These are phyloP conservation scores for Pipistrellus kuhlii DNA, from an alignment of 2,797 vertebrate genomes.

Conservation along the genomic window DNA sequence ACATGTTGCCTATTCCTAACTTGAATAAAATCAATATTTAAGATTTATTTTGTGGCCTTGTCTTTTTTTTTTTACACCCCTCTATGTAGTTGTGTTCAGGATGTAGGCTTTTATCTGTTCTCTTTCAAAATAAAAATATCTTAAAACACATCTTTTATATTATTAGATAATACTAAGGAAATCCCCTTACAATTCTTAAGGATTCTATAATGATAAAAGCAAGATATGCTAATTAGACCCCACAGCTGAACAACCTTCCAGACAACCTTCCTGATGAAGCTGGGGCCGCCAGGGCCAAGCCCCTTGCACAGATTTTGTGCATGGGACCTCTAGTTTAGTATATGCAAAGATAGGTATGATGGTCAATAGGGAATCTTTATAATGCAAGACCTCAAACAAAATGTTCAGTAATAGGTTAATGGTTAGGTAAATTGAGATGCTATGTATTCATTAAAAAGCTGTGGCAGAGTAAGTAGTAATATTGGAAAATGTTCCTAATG, in stretches of 20 bases:
- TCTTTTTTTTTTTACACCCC: background rate
- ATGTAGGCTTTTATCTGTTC: slow-evolving; percentile 8
- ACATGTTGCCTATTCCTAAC: background rate
- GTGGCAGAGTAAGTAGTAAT: background rate
- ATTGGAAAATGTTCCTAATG: background rate
- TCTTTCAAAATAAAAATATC: slow-evolving; percentile 50
- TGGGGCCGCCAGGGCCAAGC: no score
- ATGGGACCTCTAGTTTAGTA: background rate
- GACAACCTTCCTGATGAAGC: no score
- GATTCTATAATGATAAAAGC: no score
- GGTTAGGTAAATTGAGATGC: background rate
- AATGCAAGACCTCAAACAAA: background rate
- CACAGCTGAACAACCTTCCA: no score
- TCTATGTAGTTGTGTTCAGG: background rate
- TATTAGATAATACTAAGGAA: background rate
- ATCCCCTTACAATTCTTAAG: background rate
- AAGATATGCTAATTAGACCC: no score
- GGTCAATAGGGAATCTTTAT: background rate
- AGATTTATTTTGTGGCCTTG: slow-evolving; percentile 7
- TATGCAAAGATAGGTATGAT: background rate
- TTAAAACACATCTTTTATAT: slow-evolving; percentile 13
- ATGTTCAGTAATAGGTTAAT: background rate
- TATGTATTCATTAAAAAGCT: background rate
- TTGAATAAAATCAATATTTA: slow-evolving; percentile 30
- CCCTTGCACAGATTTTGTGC: no score